phyloP scores from a whole-genome alignment of 2,113 vertebrate species.

The Cynoglossus semilaevis region DNA sequence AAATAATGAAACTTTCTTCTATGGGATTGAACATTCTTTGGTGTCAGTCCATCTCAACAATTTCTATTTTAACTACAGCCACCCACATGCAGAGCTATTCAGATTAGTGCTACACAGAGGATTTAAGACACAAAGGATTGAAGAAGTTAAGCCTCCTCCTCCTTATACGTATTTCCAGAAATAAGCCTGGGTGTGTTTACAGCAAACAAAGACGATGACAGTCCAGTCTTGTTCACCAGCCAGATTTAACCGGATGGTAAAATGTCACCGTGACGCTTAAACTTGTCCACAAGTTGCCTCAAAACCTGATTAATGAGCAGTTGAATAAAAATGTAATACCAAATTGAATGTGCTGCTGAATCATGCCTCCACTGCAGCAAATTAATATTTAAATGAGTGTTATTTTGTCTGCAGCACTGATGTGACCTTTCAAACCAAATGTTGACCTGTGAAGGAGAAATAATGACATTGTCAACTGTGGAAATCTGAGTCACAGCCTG shows the following conservation, averaged over 20 bases:
- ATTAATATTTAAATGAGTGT: conserved; percentile 8
- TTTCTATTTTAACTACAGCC: background rate
- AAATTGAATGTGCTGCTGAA: conserved; percentile 18
- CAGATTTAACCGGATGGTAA: background rate
- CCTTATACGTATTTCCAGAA: background rate
- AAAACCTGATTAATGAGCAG: background rate
- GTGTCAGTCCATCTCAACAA: background rate
- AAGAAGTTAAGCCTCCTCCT: background rate
- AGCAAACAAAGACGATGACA: background rate
- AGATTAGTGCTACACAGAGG: background rate
- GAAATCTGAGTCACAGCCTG: background rate
- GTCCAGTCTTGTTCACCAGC: background rate
- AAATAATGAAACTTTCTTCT: background rate
- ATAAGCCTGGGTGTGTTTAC: background rate
- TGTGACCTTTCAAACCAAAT: conserved; percentile 15
- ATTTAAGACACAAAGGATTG: background rate
- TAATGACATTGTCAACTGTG: conserved; percentile 2
- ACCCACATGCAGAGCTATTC: background rate
- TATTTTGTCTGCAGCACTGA: background rate
- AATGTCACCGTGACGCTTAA: background rate
- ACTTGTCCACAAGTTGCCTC: background rate
- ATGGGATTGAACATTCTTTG: background rate
- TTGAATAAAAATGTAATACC: background rate
- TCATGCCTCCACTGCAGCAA: conserved; percentile 9
- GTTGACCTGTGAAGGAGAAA: background rate